Conservation (phyloP, 2,888 invertebrate genomes). For the Lasius fuliginosus region DNA sequence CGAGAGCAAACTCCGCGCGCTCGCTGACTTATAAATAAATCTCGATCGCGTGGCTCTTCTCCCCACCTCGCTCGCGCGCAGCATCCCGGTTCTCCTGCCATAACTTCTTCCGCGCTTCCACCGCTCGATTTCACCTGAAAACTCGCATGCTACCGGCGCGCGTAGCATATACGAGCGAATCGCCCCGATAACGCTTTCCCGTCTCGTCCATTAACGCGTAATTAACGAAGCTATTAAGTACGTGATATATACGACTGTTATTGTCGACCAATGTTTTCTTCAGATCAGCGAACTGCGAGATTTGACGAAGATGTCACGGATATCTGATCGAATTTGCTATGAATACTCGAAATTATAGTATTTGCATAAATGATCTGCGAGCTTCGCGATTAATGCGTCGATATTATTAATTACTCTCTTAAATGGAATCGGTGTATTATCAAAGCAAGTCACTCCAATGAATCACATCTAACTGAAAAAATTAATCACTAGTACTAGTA, state of each 20-base stretch:
- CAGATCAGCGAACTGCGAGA: background rate
- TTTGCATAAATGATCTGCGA: background rate
- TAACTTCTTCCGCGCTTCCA: conserved; percentile 13
- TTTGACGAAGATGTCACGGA: too few relatives aligned
- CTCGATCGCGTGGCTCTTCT: conserved; percentile 86
- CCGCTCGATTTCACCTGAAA: conserved; percentile 35
- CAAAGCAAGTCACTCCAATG: too few relatives aligned
- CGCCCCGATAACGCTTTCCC: conserved; percentile 34
- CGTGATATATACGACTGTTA: background rate
- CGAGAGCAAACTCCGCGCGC: conserved; percentile 68
- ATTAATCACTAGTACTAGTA: background rate
- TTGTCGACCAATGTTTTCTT: background rate
- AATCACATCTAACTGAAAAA: too few relatives aligned
- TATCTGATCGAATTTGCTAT: background rate
- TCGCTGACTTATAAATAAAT: conserved; percentile 86
- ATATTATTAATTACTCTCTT: background rate
- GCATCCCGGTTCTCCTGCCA: conserved; percentile 65
- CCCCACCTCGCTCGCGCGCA: conserved; percentile 78
- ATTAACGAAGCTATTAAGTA: conserved; percentile 19
- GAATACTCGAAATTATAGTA: background rate
- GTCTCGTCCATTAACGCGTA: conserved; percentile 26
- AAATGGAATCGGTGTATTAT: too few relatives aligned
- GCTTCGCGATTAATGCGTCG: background rate
- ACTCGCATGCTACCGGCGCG: conserved; percentile 29
- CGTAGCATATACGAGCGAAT: conserved; percentile 14